Conservation (phyloP, 2,797 vertebrate genomes). For the Oreochromis grahami region DNA sequence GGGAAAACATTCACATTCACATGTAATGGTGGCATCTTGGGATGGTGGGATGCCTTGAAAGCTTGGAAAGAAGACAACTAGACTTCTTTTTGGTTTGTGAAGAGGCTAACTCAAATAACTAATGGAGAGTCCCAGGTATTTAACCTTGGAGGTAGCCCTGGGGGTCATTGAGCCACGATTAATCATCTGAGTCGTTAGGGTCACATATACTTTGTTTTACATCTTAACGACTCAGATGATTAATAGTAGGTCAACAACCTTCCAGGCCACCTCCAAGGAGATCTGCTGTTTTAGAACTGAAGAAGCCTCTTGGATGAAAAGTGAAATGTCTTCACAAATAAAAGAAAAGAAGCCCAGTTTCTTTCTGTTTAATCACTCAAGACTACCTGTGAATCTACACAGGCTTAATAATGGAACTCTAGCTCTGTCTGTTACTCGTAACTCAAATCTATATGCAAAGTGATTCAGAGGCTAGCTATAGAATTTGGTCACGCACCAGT, state of each 20-base stretch:
- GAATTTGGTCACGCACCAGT: slow-evolving; percentile 38
- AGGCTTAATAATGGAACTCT: background rate
- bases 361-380: background rate
- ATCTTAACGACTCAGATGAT: background rate
- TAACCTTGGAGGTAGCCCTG: background rate
- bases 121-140: background rate
- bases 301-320: background rate
- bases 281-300: background rate
- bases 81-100: background rate
- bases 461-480: background rate
- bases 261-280: background rate
- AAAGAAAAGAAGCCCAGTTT: background rate
- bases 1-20: too few species aligned
- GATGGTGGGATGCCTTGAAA: background rate
- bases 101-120: background rate
- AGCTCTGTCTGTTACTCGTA: background rate
- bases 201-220: background rate
- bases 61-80: background rate
- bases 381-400: background rate
- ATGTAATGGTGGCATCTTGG: too few species aligned
- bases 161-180: background rate
- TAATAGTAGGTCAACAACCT: background rate
- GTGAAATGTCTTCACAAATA: background rate
- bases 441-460: background rate
- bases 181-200: background rate